Conservation (phyloP, 1,140 invertebrate species). For the Drepana arcuata region DNA sequence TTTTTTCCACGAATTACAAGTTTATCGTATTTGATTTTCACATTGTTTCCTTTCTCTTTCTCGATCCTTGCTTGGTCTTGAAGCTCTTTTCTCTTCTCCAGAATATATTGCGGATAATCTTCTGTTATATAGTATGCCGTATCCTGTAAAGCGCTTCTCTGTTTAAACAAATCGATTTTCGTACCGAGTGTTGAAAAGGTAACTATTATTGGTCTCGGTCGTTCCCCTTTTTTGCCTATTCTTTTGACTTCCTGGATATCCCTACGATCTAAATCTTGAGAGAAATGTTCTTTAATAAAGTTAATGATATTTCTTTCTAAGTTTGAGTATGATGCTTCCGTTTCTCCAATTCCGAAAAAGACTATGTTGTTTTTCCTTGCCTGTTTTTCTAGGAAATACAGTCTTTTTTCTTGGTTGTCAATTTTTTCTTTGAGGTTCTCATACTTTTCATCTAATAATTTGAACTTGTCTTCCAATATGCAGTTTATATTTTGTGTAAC, state of each 20-base stretch:
- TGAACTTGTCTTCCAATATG: not conserved
- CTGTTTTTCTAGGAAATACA: not conserved
- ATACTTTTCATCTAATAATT: not conserved
- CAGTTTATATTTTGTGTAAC: not conserved
- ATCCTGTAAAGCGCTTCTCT: conserved; percentile 2
- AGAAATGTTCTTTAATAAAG: not conserved
- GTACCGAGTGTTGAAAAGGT: conserved; percentile 10
- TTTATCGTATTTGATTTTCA: conserved; percentile 15
- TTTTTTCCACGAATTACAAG: conserved; percentile 5
- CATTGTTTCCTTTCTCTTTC: conserved; percentile 11
- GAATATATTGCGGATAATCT: conserved; percentile 11
- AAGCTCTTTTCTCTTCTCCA: conserved; percentile 9
- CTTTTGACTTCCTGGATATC: conserved; percentile 9
- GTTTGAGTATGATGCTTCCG: not conserved
- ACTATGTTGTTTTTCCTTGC: not conserved
- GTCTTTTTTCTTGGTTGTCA: not conserved
- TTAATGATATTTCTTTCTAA: not conserved
- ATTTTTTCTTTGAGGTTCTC: not conserved
- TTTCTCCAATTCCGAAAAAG: not conserved
- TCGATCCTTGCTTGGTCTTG: conserved; percentile 10
- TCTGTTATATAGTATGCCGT: conserved; percentile 9
- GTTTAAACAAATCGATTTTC: conserved; percentile 13
- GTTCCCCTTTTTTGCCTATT: conserved; percentile 11
- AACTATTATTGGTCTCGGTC: conserved; percentile 9
- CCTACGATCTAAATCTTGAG: not conserved